Evolutionary conservation across 2,113 vertebrate species (phyloP).

Genomic region (Chionis minor): DNA sequence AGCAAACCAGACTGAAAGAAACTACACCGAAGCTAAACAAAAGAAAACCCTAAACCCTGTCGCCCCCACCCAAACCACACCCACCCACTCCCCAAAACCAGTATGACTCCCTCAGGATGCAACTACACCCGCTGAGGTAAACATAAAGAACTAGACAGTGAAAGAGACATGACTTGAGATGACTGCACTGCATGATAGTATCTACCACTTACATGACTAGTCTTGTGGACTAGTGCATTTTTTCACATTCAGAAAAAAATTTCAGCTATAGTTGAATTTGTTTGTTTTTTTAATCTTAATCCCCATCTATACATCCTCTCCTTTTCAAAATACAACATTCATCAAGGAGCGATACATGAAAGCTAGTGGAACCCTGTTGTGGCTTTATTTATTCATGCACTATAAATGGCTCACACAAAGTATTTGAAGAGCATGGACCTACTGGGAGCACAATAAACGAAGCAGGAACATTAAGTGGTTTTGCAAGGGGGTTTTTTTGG

Average conservation of each 20-base stretch:
- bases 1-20: background rate
- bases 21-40: background rate
- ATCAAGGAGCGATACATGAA: background rate
- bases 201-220: background rate
- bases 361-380: background rate
- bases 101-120: background rate
- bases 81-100: background rate
- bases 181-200: background rate
- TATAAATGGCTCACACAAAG: background rate
- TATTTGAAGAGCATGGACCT: background rate
- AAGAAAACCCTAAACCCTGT: background rate
- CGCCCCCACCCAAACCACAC: background rate
- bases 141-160: background rate
- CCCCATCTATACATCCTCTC: background rate
- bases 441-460: background rate
- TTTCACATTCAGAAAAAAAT: background rate
- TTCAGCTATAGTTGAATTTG: background rate
- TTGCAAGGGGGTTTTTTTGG: too few relatives aligned
- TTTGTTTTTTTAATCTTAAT: background rate
- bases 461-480: background rate
- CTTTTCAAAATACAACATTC: background rate
- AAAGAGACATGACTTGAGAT: background rate
- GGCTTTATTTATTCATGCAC: background rate
- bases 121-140: background rate
- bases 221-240: background rate